phyloP scores from a whole-genome alignment of 1,140 invertebrate genomes.

The Xylocopa sonorina region DNA sequence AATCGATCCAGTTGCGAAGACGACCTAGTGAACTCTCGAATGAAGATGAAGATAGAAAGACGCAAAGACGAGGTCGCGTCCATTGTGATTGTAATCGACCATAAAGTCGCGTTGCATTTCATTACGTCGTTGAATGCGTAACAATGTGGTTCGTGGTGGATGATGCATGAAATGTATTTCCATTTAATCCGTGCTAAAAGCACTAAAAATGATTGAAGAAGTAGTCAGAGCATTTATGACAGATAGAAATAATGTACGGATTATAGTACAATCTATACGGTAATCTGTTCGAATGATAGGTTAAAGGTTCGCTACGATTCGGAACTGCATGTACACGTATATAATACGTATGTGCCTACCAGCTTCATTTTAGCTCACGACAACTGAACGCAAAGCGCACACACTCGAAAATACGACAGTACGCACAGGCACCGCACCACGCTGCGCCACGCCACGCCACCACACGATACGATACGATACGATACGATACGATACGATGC shows the following conservation, averaged over 20 bases:
- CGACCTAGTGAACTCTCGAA: slow-evolving; percentile 14
- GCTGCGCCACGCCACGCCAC: background rate
- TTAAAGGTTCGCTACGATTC: background rate
- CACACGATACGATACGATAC: background rate
- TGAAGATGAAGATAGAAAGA: slow-evolving; percentile 19
- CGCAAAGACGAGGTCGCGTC: slow-evolving; percentile 10
- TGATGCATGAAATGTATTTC: background rate
- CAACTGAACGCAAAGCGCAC: background rate
- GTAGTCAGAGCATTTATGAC: background rate
- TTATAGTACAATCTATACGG: slow-evolving; percentile 11
- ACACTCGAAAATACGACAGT: background rate
- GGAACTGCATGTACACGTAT: background rate
- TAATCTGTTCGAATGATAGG: background rate
- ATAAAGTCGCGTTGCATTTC: background rate
- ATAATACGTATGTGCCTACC: slow-evolving; percentile 18
- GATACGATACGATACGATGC: background rate
- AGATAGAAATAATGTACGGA: background rate
- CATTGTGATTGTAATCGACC: slow-evolving; percentile 19
- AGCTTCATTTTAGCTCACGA: slow-evolving; percentile 25
- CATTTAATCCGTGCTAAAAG: background rate
- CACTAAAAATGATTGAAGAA: background rate
- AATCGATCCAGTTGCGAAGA: background rate
- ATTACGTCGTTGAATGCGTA: no score
- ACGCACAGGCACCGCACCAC: slow-evolving; percentile 6
- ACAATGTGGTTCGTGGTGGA: background rate